Evolutionary conservation across 1,140 invertebrate species (phyloP).

Genomic region (Trichogramma pretiosum): DNA sequence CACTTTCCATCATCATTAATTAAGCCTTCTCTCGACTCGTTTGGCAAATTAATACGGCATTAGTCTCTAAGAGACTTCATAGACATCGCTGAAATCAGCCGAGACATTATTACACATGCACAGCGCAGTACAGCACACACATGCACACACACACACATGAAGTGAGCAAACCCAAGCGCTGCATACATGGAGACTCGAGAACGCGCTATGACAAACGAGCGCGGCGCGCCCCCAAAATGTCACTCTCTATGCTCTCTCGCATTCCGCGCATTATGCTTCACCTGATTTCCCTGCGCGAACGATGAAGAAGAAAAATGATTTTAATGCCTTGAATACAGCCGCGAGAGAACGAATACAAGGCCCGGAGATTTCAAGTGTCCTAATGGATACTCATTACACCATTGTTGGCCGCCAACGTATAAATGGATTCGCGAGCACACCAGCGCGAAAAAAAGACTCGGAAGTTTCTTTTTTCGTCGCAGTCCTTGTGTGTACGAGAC

Average conservation of each 20-base stretch:
- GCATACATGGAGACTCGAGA: constrained; percentile 11
- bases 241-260: constrained; percentile 34
- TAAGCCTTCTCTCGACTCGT: not conserved
- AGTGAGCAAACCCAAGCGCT: not conserved
- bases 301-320: too few species aligned
- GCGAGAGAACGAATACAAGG: not conserved
- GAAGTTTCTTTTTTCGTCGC: too few species aligned
- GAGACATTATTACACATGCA: not conserved
- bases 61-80: not conserved
- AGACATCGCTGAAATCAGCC: not conserved
- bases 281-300: constrained; percentile 27
- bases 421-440: too few species aligned
- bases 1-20: not conserved
- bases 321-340: too few species aligned
- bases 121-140: too few species aligned
- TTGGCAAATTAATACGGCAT: constrained; percentile 8
- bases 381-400: not conserved
- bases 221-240: constrained; percentile 39
- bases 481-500: too few species aligned
- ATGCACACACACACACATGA: not conserved
- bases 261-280: constrained; percentile 34
- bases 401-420: too few species aligned
- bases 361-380: constrained; percentile 10
- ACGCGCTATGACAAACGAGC: constrained; percentile 37
- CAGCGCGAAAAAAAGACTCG: too few species aligned